A percentile compares a stretch with the other conserved stretches of the same genome.
phyloP scores from a whole-genome alignment of 2,888 invertebrate genomes.

The Antheraea assamensis region DNA sequence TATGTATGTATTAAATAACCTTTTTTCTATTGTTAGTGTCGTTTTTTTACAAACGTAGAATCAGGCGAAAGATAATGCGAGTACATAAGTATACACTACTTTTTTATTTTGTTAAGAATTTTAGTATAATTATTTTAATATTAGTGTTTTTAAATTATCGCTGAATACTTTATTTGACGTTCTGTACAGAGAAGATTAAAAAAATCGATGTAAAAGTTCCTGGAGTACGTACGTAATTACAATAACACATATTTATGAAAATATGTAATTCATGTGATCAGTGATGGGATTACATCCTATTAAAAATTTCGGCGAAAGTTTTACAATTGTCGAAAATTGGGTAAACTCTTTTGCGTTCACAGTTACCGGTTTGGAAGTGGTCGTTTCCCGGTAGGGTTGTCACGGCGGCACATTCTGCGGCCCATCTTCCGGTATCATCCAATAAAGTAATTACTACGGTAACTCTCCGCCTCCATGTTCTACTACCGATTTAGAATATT shows the following conservation, averaged over 20 bases:
- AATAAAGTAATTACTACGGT: constrained; percentile 68
- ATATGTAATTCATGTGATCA: neutral
- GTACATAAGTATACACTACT: too few relatives aligned
- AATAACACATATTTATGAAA: neutral
- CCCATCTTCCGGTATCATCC: constrained; percentile 58
- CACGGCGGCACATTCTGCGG: constrained; percentile 49
- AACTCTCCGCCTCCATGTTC: constrained; percentile 31
- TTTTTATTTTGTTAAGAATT: too few relatives aligned
- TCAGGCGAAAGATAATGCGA: too few relatives aligned
- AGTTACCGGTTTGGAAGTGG: constrained; percentile 30
- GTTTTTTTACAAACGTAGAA: too few relatives aligned
- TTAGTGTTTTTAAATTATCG: too few relatives aligned
- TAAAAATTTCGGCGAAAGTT: constrained; percentile 14
- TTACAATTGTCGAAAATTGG: constrained; percentile 10
- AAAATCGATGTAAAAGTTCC: too few relatives aligned
- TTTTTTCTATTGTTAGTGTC: too few relatives aligned
- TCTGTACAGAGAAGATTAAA: too few relatives aligned
- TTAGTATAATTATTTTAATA: too few relatives aligned
- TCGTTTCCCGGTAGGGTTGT: constrained; percentile 40
- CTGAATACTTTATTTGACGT: too few relatives aligned
- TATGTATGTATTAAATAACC: too few relatives aligned
- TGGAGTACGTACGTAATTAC: neutral
- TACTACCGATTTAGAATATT: constrained; percentile 24
- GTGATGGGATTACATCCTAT: constrained; percentile 33
- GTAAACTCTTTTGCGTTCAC: constrained; percentile 23